Evolutionary conservation across 2,888 invertebrate species (phyloP), one percentile per base, ranked within the genome.

Genomic region (Caenorhabditis uteleia): DNA sequence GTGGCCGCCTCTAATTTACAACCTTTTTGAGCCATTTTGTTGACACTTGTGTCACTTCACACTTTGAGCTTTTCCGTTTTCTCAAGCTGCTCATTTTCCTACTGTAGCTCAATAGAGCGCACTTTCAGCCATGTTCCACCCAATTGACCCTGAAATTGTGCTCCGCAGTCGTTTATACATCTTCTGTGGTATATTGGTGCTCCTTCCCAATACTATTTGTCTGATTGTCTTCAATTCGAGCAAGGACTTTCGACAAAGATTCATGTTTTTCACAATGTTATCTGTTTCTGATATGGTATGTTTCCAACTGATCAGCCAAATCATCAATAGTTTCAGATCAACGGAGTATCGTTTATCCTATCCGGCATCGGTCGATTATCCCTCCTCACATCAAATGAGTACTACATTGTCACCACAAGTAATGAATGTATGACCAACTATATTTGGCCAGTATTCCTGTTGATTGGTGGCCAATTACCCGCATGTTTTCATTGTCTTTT

Each of bases 391-490:
- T 18, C 46, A 3, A 51, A 58, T 16, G 26, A 51, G 14, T 70
- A 58, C 26, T 60, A 59, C 34, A 27, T 44, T 8, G 42, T 59
- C 10, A 68, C 50, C 14, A 57, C 54, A 12, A 66, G 57, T 36
- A 49, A 36, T 8, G 49, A 68, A 26, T 73, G 73, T 44, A 54
- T 73, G 46, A 65, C 61, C 26, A 39, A 39, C 21, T 65, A 55
- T 18, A 42, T 64, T 3, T 73, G 73, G 73, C 68, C 73, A 25
- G 33, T 68, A 3, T 61, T 73, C n/a, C 50, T 73, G n/a, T 38
- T 73, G 2, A 45, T 70, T 33, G 68, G 70, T 12, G 61, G 71
- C 3, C 72, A 72, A 45, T 50, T 72, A 12, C 72, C 72, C 6
- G 72, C 72, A 2, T 54, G 56, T 14, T 61, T 72, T 20, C 62